Conservation (phyloP, 1,140 invertebrate species). For the Heliconius congener region DNA sequence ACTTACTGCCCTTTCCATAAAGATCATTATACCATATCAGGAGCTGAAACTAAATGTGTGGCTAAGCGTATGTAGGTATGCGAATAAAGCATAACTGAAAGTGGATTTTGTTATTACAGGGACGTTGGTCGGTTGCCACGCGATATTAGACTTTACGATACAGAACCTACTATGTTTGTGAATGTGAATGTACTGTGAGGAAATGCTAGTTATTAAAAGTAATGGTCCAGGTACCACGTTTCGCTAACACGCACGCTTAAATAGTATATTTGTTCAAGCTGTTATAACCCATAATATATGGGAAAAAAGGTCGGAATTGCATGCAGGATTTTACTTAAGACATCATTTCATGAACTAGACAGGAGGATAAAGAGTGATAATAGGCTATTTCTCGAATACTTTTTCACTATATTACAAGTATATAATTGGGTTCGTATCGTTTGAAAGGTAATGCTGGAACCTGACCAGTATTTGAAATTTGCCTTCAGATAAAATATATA, state of each 20-base stretch:
- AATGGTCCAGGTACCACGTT: constrained; percentile 41
- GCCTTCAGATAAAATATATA: neutral
- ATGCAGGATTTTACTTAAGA: neutral
- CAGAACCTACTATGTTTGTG: constrained; percentile 26
- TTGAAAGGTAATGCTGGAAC: neutral
- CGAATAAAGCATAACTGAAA: constrained; percentile 53
- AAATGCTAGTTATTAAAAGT: constrained; percentile 44
- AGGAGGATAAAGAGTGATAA: constrained; percentile 36
- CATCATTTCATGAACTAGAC: constrained; percentile 16
- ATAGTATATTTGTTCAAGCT: constrained; percentile 17
- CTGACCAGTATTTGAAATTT: constrained; percentile 7
- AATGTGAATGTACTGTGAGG: constrained; percentile 46
- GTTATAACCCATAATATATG: constrained; percentile 9
- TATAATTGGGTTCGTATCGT: constrained; percentile 27
- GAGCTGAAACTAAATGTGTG: constrained; percentile 22
- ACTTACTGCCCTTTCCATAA: neutral
- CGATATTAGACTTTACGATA: constrained; percentile 44
- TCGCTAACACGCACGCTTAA: constrained; percentile 33
- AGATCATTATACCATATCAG: constrained; percentile 6
- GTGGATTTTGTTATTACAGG: constrained; percentile 56
- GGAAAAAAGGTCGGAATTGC: constrained; percentile 10
- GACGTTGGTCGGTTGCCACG: constrained; percentile 49
- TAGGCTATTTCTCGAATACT: constrained; percentile 36
- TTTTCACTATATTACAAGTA: constrained; percentile 36
- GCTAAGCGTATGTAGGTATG: constrained; percentile 35